Evolutionary conservation across 2,888 invertebrate species (phyloP).

Genomic region (Papilio protenor): DNA sequence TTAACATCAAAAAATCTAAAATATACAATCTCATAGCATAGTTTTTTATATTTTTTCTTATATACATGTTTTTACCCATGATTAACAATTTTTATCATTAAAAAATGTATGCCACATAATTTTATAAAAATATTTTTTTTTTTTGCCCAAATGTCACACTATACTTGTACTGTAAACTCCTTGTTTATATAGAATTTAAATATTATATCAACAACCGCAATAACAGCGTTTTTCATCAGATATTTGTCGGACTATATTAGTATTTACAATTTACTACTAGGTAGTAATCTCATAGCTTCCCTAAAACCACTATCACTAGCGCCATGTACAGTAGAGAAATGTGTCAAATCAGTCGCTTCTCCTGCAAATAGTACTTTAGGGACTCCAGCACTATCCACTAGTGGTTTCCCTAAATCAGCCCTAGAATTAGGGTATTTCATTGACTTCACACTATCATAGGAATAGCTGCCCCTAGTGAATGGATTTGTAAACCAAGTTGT

Average conservation of each 20-base stretch:
- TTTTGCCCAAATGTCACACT: too few relatives aligned
- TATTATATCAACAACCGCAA: too few relatives aligned
- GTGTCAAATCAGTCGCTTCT: constrained; percentile 82
- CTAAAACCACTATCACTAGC: constrained; percentile 87
- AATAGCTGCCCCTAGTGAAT: constrained; percentile 89
- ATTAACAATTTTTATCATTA: too few relatives aligned
- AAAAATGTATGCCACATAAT: too few relatives aligned
- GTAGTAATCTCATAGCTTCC: constrained; percentile 80
- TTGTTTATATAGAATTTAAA: too few relatives aligned
- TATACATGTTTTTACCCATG: too few relatives aligned
- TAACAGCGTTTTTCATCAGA: background rate
- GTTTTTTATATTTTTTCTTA: too few relatives aligned
- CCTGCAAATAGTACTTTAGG: constrained; percentile 85
- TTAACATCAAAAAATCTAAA: too few relatives aligned
- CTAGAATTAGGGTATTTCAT: constrained; percentile 80
- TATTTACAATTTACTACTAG: constrained; percentile 51
- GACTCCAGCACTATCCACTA: constrained; percentile 71
- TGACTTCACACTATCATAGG: constrained; percentile 82
- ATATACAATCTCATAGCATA: too few relatives aligned
- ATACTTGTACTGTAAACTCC: too few relatives aligned
- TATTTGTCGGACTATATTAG: background rate
- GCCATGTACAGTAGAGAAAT: constrained; percentile 89
- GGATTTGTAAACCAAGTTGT: constrained; percentile 89
- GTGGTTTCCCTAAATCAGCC: constrained; percentile 83
- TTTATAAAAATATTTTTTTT: too few relatives aligned